Conservation (phyloP, 1,140 invertebrate species). For the Aphis craccivora region DNA sequence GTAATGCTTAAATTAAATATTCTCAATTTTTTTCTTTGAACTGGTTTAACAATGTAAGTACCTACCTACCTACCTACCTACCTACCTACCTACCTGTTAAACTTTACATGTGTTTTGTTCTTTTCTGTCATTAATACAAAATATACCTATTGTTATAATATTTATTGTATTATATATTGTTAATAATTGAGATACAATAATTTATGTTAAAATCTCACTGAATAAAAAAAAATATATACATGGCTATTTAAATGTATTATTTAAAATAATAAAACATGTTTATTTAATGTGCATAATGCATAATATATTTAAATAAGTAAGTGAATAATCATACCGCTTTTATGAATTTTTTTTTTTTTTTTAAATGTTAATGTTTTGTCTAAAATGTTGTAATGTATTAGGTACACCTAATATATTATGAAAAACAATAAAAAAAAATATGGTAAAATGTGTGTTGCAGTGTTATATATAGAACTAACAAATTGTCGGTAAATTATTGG, state of each 20-base stretch:
- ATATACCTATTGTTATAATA: too few relatives aligned
- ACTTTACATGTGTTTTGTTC: too few relatives aligned
- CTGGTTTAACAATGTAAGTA: too few relatives aligned
- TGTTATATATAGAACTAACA: not conserved
- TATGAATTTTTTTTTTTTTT: not conserved
- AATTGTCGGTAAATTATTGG: not conserved
- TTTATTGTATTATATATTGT: too few relatives aligned
- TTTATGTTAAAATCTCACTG: too few relatives aligned
- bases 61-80: too few relatives aligned
- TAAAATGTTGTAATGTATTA: not conserved
- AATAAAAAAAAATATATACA: not conserved
- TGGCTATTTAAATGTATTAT: not conserved
- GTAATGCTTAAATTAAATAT: too few relatives aligned
- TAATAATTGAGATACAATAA: too few relatives aligned
- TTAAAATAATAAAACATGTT: not conserved
- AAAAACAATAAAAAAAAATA: not conserved
- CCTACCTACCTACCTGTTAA: too few relatives aligned
- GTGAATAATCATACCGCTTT: not conserved
- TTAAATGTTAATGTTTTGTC: not conserved
- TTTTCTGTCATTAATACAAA: too few relatives aligned
- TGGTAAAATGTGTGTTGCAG: not conserved
- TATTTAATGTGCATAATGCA: not conserved
- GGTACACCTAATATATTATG: not conserved
- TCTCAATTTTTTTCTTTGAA: too few relatives aligned
- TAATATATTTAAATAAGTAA: not conserved